Conservation (phyloP, 2,888 invertebrate species). For the Drosophila mulleri region DNA sequence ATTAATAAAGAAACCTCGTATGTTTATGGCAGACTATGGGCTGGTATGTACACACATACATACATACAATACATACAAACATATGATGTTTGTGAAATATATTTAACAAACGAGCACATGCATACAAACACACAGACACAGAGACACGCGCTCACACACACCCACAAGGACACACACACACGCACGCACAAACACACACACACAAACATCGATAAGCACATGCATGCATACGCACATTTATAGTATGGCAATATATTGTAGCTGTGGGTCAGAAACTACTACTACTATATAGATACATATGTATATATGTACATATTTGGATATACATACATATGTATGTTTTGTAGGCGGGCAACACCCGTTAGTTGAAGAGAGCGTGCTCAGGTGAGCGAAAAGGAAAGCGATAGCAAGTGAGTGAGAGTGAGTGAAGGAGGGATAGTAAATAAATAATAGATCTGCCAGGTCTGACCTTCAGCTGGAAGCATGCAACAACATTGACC, state of each 20-base stretch:
- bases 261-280: constrained; percentile 41
- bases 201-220: constrained; percentile 13
- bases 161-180: background rate
- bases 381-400: background rate
- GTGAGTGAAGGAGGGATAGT: background rate
- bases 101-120: constrained; percentile 34
- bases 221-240: constrained; percentile 21
- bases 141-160: background rate
- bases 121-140: constrained; percentile 14
- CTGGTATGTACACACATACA: constrained; percentile 13
- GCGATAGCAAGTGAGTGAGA: background rate
- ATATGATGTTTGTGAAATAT: constrained; percentile 11
- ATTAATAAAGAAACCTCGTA: constrained; percentile 2
- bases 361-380: background rate
- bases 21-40: constrained; percentile 6
- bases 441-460: background rate
- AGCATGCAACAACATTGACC: constrained; percentile 38
- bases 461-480: constrained; percentile 40
- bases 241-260: constrained; percentile 3
- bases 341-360: background rate
- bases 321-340: no score
- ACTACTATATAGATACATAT: background rate
- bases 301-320: background rate
- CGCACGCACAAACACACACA: background rate
- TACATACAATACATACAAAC: constrained; percentile 1